phyloP scores from a whole-genome alignment of 2,113 vertebrate species.

The Arothron firmamentum region DNA sequence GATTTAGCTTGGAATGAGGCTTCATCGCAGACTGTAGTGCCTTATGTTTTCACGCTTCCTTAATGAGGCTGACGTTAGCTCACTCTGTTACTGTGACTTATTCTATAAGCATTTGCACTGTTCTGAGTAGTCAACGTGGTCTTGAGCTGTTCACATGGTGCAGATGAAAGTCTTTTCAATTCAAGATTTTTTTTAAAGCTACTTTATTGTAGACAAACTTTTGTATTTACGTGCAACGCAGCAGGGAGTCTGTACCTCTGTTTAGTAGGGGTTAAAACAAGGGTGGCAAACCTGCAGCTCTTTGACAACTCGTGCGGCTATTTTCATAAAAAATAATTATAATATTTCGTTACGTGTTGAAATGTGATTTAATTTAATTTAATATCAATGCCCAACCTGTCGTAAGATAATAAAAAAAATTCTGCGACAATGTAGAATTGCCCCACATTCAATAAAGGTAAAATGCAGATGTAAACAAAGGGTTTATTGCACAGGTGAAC shows the following conservation, averaged over 20 bases:
- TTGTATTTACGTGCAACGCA: constrained; percentile 8
- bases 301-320: too few relatives aligned
- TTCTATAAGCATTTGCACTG: constrained; percentile 46
- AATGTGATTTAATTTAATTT: too few relatives aligned
- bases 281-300: too few relatives aligned
- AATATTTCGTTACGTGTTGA: too few relatives aligned
- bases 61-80: constrained; percentile 49
- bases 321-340: too few relatives aligned
- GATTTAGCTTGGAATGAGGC: constrained; percentile 19
- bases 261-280: not conserved
- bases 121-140: constrained; percentile 13
- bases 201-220: not conserved
- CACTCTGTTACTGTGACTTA: constrained; percentile 30
- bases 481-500: too few relatives aligned
- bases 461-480: too few relatives aligned
- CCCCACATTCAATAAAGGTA: too few relatives aligned
- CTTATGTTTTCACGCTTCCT: constrained; percentile 66
- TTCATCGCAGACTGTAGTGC: constrained; percentile 66
- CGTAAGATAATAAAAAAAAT: too few relatives aligned
- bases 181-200: too few relatives aligned
- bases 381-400: too few relatives aligned
- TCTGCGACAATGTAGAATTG: too few relatives aligned
- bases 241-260: not conserved
- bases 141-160: not conserved
- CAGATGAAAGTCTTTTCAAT: not conserved